Conservation (phyloP, 2,797 vertebrate genomes). For the Denticeps clupeoides region DNA sequence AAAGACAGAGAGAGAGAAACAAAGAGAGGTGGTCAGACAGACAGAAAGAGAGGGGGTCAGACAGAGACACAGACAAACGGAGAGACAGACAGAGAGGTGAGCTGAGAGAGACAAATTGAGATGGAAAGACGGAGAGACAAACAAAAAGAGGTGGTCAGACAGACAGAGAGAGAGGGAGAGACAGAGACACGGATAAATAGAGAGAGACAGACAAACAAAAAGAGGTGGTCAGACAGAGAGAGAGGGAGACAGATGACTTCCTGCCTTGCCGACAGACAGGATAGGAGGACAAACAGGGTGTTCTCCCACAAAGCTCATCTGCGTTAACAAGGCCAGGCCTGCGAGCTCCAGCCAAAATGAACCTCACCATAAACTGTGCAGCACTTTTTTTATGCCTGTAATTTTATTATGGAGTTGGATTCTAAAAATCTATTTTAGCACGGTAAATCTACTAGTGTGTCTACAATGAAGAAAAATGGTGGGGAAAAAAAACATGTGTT, state of each 20-base stretch:
- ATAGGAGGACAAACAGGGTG: slow-evolving; percentile 50
- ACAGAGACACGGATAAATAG: not conserved
- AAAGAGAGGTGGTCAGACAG: not conserved
- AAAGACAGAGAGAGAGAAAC: too few relatives aligned
- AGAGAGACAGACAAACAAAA: not conserved
- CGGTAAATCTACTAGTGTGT: too few relatives aligned
- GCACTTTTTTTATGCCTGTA: too few relatives aligned
- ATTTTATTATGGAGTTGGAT: too few relatives aligned
- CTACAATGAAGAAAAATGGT: too few relatives aligned
- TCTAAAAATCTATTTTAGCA: too few relatives aligned
- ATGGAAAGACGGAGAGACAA: too few relatives aligned
- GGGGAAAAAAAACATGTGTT: too few relatives aligned
- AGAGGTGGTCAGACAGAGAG: too few relatives aligned
- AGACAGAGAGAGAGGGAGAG: not conserved
- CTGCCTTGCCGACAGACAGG: slow-evolving; percentile 1
- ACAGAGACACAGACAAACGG: not conserved
- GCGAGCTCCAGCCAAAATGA: too few relatives aligned
- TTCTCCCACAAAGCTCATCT: slow-evolving; percentile 40
- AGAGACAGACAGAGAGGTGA: not conserved
- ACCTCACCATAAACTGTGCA: too few relatives aligned
- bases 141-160: not conserved
- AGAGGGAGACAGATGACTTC: too few relatives aligned
- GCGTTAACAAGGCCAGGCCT: slow-evolving; percentile 12
- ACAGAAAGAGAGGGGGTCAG: not conserved
- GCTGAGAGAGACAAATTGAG: slow-evolving; percentile 1